Base-by-base conservation (phyloP, 2,888 invertebrate species). In the Habrosyne pyritoides region DNA sequence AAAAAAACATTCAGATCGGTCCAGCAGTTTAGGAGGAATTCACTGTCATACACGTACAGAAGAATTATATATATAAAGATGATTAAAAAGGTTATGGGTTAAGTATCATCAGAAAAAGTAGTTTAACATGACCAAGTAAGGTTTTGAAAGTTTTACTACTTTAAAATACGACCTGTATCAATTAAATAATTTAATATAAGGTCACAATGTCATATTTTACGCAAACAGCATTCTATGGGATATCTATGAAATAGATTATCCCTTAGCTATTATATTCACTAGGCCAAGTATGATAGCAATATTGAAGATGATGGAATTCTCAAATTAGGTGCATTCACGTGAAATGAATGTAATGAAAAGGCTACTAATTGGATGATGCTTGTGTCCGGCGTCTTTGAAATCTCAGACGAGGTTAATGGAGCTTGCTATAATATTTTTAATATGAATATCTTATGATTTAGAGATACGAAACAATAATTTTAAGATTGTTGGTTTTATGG, bases 291-390 rank as follows among this genome's bases (percentile, higher is more conserved):
- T 42, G 42, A 42, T 42, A 18, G 42, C 42, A 42, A 42, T 42
- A 42, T 42, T 42, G 42, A 42, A 18, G 42, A 42, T 18, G 42
- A 42, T 8, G 42, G 18, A 42, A 42, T 42, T 18, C 42, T 18
- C 42, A 18, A 42, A 42, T 42, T 42, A 42, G 8, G 42, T 42
- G 42, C 42, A 42, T 42, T 42, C 42, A 42, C 18, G 42, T 18
- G 42, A 8, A 42, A 1, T 42, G 42, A 42, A 42, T 18, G 42
- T 6, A 18, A 42, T 42, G 42, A 42, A 18, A 18, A 18, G 42
- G 18, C 18, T 18, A 1, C 18, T 42, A 42, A 42, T 42, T 42
- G 42, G 42, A 42, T 42, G 14, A 42, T 18, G 42, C 42, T 42
- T 14, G 42, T 42, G 42, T 42, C 42, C 14, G 12, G 18, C 18